These are phyloP conservation scores for Acanthisitta chloris DNA, from an alignment of 2,113 vertebrate species.

Conservation along the genomic window DNA sequence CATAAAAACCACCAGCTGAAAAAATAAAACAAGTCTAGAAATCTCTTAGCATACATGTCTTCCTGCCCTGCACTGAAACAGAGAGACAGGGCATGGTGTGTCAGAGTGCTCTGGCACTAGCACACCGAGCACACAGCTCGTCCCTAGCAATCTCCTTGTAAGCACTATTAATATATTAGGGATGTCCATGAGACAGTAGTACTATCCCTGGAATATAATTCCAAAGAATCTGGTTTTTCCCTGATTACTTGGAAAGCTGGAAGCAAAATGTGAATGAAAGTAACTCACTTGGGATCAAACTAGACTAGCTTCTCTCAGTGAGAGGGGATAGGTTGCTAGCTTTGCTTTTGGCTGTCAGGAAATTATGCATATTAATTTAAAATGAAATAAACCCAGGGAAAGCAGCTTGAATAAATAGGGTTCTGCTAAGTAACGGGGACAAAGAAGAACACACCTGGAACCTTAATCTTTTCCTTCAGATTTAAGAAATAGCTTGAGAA, in stretches of 20 bases:
- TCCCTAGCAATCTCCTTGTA: neutral
- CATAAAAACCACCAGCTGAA: neutral
- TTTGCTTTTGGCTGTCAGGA: neutral
- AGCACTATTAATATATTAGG: neutral
- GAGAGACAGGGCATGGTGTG: neutral
- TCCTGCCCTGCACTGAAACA: neutral
- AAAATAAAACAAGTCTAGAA: neutral
- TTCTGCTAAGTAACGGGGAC: neutral
- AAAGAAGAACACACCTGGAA: neutral
- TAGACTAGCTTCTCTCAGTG: neutral
- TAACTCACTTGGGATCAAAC: neutral
- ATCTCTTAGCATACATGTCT: neutral
- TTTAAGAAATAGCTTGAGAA: neutral
- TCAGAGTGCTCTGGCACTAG: fast-evolving
- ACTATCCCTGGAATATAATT: neutral
- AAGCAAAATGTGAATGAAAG: neutral
- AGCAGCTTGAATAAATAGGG: neutral
- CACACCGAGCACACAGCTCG: neutral
- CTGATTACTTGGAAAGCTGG: neutral
- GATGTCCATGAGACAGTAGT: neutral
- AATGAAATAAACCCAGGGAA: neutral
- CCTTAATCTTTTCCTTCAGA: neutral
- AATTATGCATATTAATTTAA: neutral
- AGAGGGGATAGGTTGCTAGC: neutral
- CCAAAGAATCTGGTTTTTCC: neutral